Base-by-base conservation (phyloP, 2,113 vertebrate genomes). In the Gobio gobio region DNA sequence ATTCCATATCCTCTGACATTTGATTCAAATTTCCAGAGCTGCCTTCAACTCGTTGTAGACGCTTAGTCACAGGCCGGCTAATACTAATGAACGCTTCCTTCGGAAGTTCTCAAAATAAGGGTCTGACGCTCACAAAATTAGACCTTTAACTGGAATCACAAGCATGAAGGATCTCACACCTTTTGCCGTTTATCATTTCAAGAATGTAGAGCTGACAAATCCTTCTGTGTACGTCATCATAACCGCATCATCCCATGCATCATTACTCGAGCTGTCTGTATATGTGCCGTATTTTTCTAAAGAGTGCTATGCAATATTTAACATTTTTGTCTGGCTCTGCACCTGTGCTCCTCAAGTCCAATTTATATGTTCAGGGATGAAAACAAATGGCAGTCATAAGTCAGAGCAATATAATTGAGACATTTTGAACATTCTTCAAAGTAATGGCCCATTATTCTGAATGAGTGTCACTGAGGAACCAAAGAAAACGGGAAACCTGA, bases 1-100 rank as follows among this genome's bases (percentile, higher is more conserved):
- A 87, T 90, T 88, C 81, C 29, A 81, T 87, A 93, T 88, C 89
- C 87, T 86, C 79, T 94, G 93, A 94, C 94, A 94, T 94, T 94
- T 93, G 92, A 94, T 91, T 93, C 92, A 93, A 89, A 89, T 87
- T 82, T 90, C 78, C 10, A 86, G 83, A 86, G 91, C 89, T 64
- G 84, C 88, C 88, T 86, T 79, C 85, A 86, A 90, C 72, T 88
- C 88, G 7, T 80, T 81, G 82, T 85, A 87, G 92, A 91, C 20
- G 75, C 61, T 94, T 92, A 93, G 87, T 94, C 93, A 93, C 81
- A 18, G 43, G 10, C 24, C 78, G 51, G 24, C 61, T 66, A 58
- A 72, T 56, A 72, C 51, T 61, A 61, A 63, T 45, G 61, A 36
- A 36, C 78, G 63, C n/a, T 36, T 83, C 36, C 64, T 75, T 45